phyloP scores from a whole-genome alignment of 2,113 vertebrate species.

The Rousettus leschenaultii region DNA sequence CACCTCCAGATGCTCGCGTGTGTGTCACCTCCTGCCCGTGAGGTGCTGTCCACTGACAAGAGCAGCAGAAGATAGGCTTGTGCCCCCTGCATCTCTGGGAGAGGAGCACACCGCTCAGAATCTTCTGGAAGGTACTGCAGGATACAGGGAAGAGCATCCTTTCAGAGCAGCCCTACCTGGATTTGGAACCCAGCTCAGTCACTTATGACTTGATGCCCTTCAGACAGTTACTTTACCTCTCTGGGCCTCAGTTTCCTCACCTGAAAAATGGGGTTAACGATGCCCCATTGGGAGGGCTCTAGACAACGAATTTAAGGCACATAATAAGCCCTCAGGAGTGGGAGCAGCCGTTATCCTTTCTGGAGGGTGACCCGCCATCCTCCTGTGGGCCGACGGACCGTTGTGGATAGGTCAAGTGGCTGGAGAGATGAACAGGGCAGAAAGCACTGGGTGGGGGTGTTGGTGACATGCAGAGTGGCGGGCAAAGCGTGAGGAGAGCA shows the following conservation, averaged over 20 bases:
- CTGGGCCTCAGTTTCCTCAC: neutral
- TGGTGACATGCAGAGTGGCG: slow-evolving; percentile 76
- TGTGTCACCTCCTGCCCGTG: neutral
- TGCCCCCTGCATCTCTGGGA: neutral
- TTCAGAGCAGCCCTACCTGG: neutral
- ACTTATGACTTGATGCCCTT: neutral
- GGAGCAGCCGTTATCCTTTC: neutral
- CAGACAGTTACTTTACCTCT: neutral
- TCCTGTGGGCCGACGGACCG: neutral
- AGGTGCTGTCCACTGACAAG: neutral
- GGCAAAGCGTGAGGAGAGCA: slow-evolving; percentile 31
- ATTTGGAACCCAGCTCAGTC: neutral
- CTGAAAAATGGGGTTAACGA: neutral
- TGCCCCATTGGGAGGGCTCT: neutral
- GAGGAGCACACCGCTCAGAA: neutral
- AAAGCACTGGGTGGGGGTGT: slow-evolving; percentile 41
- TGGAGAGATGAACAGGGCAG: neutral
- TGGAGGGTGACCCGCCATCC: rapidly evolving
- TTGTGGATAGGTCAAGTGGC: neutral
- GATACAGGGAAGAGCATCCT: neutral
- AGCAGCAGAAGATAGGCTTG: neutral
- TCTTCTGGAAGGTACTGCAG: neutral
- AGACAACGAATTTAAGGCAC: neutral
- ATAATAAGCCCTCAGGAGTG: neutral
- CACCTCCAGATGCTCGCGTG: neutral